These are phyloP conservation scores for Boloria euphrosyne DNA, from an alignment of 2,888 invertebrate genomes.

Conservation along the genomic window DNA sequence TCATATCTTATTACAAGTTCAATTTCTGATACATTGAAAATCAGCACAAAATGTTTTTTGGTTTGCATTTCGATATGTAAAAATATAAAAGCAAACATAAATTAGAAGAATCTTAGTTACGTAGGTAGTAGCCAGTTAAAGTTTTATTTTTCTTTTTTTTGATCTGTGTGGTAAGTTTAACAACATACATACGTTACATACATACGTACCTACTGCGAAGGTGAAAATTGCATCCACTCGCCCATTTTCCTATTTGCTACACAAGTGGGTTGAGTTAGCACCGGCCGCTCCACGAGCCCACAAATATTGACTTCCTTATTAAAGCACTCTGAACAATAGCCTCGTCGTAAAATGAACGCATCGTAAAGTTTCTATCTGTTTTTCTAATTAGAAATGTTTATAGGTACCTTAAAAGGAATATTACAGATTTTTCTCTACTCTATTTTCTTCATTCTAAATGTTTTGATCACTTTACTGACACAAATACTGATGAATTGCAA, in stretches of 20 bases:
- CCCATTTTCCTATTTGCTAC: conserved; percentile 47
- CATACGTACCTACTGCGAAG: conserved; percentile 2
- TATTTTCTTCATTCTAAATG: neutral
- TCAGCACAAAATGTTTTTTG: too few species aligned
- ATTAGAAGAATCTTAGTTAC: too few species aligned
- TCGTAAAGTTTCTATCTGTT: conserved; percentile 53
- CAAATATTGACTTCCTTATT: conserved; percentile 81
- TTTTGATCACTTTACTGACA: neutral
- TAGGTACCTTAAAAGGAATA: neutral
- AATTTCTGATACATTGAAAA: too few species aligned
- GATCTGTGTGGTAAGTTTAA: neutral
- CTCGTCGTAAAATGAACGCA: conserved; percentile 59
- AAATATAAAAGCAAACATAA: too few species aligned
- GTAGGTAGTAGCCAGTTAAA: neutral
- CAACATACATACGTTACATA: neutral
- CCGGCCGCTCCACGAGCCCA: conserved; percentile 47
- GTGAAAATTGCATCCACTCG: conserved; percentile 33
- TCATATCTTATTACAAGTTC: too few species aligned
- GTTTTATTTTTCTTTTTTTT: neutral
- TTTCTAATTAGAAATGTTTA: conserved; percentile 26
- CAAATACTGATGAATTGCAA: neutral
- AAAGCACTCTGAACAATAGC: conserved; percentile 67
- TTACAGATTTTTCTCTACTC: neutral
- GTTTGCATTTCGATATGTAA: too few species aligned
- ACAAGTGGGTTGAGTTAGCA: conserved; percentile 58